Percentiles rank a stretch among this genome's conserved stretches.
Conservation (phyloP, 2,113 vertebrate species). For the Cololabis saira region DNA sequence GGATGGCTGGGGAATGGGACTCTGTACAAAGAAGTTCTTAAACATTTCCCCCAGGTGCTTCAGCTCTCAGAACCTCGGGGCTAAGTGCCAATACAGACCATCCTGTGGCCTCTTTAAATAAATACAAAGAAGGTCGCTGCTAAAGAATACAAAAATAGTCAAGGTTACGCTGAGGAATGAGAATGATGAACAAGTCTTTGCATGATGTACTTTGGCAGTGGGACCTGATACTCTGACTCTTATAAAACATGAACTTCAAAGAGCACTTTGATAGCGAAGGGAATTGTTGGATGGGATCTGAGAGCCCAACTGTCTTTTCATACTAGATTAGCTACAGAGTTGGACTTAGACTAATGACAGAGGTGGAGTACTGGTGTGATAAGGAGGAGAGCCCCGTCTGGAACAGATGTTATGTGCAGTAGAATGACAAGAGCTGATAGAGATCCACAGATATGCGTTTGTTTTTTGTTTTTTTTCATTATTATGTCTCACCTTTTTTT, state of each 20-base stretch:
- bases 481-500: conserved; percentile 28
- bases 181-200: conserved; percentile 55
- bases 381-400: conserved; percentile 59
- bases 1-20: not conserved
- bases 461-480: conserved; percentile 7
- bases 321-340: conserved; percentile 67
- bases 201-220: conserved; percentile 61
- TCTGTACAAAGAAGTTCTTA: conserved; percentile 56
- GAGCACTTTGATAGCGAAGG: conserved; percentile 73
- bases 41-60: conserved; percentile 37
- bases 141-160: conserved; percentile 53
- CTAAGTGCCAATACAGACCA: conserved; percentile 32
- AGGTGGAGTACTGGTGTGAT: conserved; percentile 61
- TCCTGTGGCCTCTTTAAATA: conserved; percentile 55
- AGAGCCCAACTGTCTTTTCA: conserved; percentile 69
- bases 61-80: conserved; percentile 40
- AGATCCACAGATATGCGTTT: conserved; percentile 28
- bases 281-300: conserved; percentile 74
- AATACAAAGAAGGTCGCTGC: conserved; percentile 34
- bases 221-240: conserved; percentile 78
- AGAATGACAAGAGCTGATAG: conserved; percentile 42
- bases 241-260: conserved; percentile 78
- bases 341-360: conserved; percentile 70
- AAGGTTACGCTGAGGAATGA: conserved; percentile 30
- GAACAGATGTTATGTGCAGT: conserved; percentile 60